Base-by-base conservation (phyloP, 2,797 vertebrate genomes). In the Heteromormyrus szaboi region DNA sequence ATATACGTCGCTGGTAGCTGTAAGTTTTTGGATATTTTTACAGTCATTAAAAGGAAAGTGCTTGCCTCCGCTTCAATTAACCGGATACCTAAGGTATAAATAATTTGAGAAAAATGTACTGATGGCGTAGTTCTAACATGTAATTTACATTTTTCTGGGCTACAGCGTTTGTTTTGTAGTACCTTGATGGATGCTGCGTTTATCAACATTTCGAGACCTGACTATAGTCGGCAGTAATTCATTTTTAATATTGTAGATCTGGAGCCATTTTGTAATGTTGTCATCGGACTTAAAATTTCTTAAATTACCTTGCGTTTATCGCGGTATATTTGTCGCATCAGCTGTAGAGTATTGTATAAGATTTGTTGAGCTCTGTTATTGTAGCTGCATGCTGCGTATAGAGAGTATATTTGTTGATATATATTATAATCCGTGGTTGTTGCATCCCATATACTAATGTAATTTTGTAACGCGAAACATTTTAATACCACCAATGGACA, bases 21-120 rank as follows among this genome's bases (percentile, higher is more conserved):
- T 94, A 95, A 95, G 92, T 95, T 95, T 95, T 89, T 94, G 48
- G 83, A 72, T 89, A 62, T 89, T 89, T 89, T 89, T 65, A 53
- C 51, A 51, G 62, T 54, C 84, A 86, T 84, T 76, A 25, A 46
- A 29, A 86, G 46, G 33, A 89, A 62, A 86, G 85, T 48, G 3
- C 1, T 76, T 22, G 33, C 48, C 48, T 29, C 29, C 33, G 22
- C 59, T 25, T 54, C 48, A 76, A 33, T 86, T 62, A 46, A 37
- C 53, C 84, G 48, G 62, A 72, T 54, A 72, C 14, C 17, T n/a
- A 44, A 86, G 88, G 88, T 89, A 89, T 86, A 44, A 37, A 86
- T 48, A 17, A 22, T 22, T 50, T 51, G 17, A 54, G 50, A 59
- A 72, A 29, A 72, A 22, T 51, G 46, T 53, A 29, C n/a, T 85